Evolutionary conservation across 2,888 invertebrate species (phyloP), one percentile per base, ranked within the genome.

Genomic region (Orthosia cruda): DNA sequence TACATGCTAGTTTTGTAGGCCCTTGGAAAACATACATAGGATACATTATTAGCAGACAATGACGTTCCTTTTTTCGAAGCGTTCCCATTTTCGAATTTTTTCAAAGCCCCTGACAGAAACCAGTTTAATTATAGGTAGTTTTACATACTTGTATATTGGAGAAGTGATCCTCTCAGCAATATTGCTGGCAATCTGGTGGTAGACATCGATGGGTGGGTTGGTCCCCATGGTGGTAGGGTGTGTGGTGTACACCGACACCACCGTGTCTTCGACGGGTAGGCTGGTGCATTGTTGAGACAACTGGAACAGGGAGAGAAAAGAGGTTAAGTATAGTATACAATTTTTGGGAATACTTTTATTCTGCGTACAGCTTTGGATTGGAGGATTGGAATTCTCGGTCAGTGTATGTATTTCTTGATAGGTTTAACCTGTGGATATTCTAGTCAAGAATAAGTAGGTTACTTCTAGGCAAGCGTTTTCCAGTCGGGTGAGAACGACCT

Each of bases 161-260:
- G 94, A 94, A 0, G 96, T 94, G 78, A 97, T 95, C 73, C 93
- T 93, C 87, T 96, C 95, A 4, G 96, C 95, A 9, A 97, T 91
- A 71, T 96, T 96, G 79, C 89, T 94, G 3, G 96, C 96, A 32
- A 97, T 95, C 88, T 96, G 95, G 47, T 93, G 93, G 89, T 97
- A 97, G 2, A 97, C 95, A 69, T 94, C 94, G 1, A 92, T 77
- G 3, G 90, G 84, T 4, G 86, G 75, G 23, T 80, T 83, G 15
- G 89, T 87, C 7, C 91, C 92, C 11, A 88, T 85, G 0, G 92
- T 88, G 57, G 90, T 89, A 0, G 94, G 83, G 54, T 91, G 89
- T 0, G 95, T 94, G 11, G 95, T 96, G 89, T 97, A 97, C 69
- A 95, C 94, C 77, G 96, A 96, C 66, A 97, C 96, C 74, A 96